Conservation (phyloP, 1,140 invertebrate genomes). For the Drosophila pachea region DNA sequence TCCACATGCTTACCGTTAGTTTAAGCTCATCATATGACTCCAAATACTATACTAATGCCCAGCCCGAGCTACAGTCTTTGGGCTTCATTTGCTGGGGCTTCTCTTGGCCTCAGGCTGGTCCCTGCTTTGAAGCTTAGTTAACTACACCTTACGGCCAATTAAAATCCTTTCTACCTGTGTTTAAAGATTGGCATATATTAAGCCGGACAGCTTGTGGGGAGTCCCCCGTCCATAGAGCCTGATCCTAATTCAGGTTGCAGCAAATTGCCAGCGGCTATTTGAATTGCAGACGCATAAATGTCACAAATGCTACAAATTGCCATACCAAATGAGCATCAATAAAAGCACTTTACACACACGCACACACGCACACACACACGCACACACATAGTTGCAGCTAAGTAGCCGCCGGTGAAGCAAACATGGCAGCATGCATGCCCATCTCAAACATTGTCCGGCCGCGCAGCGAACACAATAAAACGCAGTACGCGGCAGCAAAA, state of each 20-base stretch:
- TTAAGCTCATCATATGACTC: too few relatives aligned
- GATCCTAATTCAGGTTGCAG: not conserved
- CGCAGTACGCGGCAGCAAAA: slow-evolving; percentile 15
- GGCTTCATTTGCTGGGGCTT: slow-evolving; percentile 34
- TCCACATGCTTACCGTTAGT: not conserved
- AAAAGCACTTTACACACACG: slow-evolving; percentile 68
- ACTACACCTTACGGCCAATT: slow-evolving; percentile 16
- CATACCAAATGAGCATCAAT: slow-evolving; percentile 74
- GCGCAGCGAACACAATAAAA: slow-evolving; percentile 36
- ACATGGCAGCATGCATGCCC: slow-evolving; percentile 72
- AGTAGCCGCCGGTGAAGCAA: slow-evolving; percentile 59
- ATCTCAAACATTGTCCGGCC: slow-evolving; percentile 31
- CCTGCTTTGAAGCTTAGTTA: not conserved
- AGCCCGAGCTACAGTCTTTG: slow-evolving; percentile 22
- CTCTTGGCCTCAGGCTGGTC: not conserved
- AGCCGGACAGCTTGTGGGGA: slow-evolving; percentile 3
- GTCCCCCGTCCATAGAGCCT: not conserved
- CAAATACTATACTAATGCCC: too few relatives aligned
- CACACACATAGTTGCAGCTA: slow-evolving; percentile 25
- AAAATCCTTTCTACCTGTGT: slow-evolving; percentile 4
- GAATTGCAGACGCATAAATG: slow-evolving; percentile 74
- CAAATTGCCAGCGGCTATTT: slow-evolving; percentile 70
- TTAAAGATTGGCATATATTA: slow-evolving; percentile 11
- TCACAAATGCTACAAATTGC: slow-evolving; percentile 76
- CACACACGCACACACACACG: slow-evolving; percentile 26